Base-by-base conservation (phyloP, 2,797 vertebrate species). In the Karalla daura region DNA sequence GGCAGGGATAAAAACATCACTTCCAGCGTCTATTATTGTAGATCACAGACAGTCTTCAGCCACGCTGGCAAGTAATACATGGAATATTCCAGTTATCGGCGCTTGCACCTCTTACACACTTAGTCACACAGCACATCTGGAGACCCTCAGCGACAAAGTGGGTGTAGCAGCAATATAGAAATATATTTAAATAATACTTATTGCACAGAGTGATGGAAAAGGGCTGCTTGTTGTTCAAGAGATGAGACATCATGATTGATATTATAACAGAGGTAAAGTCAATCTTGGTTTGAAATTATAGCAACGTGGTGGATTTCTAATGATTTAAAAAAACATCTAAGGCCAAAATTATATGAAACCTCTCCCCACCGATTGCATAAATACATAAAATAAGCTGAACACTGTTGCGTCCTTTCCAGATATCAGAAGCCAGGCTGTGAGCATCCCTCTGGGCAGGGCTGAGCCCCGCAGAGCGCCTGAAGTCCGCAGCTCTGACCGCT, bases 121-220 rank as follows among this genome's bases (percentile, higher is more conserved):
- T 78, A 77, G 75, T 84, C 83, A 85, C 54, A 67, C 20, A 60
- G 59, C 78, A 89, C 86, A 90, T 91, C 89, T 92, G 89, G 87
- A 89, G 82, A 69, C 69, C 80, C 78, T 89, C 68, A 70, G 55
- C 44, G 81, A 88, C 88, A 83, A 82, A 70, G 73, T 58, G 62
- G 73, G 66, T 11, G 53, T 64, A 70, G 74, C 73, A 80, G 62
- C 49, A 78, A 73, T 23, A 85, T 44, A 78, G 74, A 76, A 71
- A 74, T 56, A 83, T 28, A 72, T 66, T 79, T 63, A 78, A 78
- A 76, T 85, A 41, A 85, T 83, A 74, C 70, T 75, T 79, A 63
- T 85, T 84, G 83, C 56, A 70, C 23, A 13, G 67, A 50, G 52
- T 80, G 43, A 66, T 79, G 74, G 76, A 78, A 76, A 81, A 70